Base-by-base conservation (phyloP, 2,888 invertebrate species). In the Lochmaea capreae region DNA sequence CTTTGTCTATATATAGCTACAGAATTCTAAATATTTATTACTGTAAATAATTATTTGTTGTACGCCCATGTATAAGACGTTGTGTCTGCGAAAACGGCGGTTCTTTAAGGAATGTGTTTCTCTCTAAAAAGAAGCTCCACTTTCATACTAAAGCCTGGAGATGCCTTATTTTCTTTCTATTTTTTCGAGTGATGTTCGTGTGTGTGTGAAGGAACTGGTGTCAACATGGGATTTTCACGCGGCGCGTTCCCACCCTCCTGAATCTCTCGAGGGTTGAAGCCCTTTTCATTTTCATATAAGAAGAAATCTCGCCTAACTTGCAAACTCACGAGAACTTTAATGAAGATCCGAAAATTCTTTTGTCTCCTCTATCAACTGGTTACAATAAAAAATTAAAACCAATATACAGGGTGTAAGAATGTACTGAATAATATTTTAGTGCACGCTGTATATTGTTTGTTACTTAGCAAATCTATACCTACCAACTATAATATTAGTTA, bases 171-270 rank as follows among this genome's bases (percentile, higher is more conserved):
- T 83, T 84, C 83, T 79, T 83, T 81, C 81, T 82, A 80, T 82
- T 82, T 83, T 81, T 80, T 76, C 80, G 73, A 65, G 65, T 58
- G 46, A 18, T 81, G 83, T 83, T 82, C 82, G 81, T 83, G 83
- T 83, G 82, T 83, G 83, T 83, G 82, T 83, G 83, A 84, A 83
- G 83, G 81, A 83, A 81, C 81, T 80, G 84, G 83, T 84, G 85
- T 84, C 83, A 83, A 84, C 83, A 83, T 82, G 83, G 84, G 84
- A 84, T 84, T 85, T 84, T 81, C 82, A 78, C 79, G 69, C 62
- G 65, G 54, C 65, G 72, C 68, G 61, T 67, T 59, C 42, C 72
- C 70, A 71, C 71, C 70, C 75, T 77, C 62, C 70, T 77, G 76
- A 67, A 52, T 49, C 58, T 67, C 67, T 68, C 73, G 69, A 76